phyloP scores from a whole-genome alignment of 2,888 invertebrate genomes.

The Galerucella pusilla region DNA sequence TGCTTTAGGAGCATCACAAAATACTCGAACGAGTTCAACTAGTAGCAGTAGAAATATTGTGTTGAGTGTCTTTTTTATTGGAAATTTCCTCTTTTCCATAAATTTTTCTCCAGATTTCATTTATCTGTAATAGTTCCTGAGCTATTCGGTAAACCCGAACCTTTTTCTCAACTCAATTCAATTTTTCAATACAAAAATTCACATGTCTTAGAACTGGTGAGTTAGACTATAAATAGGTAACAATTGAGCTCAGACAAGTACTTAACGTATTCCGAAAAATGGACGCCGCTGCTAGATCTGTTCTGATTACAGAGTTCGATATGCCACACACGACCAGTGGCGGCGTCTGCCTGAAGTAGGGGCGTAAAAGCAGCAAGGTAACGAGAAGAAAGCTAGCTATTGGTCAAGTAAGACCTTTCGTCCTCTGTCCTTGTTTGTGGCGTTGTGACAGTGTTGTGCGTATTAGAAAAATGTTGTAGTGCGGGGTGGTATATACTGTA shows the following conservation, averaged over 20 bases:
- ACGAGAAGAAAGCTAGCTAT: constrained; percentile 73
- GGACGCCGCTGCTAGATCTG: constrained; percentile 70
- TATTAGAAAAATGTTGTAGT: constrained; percentile 62
- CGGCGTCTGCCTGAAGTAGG: constrained; percentile 73
- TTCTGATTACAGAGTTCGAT: constrained; percentile 72
- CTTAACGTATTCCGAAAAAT: constrained; percentile 51
- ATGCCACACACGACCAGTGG: constrained; percentile 58
- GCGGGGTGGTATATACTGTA: constrained; percentile 51
- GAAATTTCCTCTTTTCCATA: too few species aligned
- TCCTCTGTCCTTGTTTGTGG: constrained; percentile 64
- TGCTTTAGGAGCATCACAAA: too few species aligned
- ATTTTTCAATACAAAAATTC: too few species aligned
- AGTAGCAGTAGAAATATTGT: too few species aligned
- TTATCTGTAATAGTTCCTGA: too few species aligned
- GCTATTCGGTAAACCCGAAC: too few species aligned
- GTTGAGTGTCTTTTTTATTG: too few species aligned
- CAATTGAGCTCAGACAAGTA: not conserved
- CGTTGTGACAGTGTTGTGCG: constrained; percentile 66
- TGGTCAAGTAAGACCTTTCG: constrained; percentile 65
- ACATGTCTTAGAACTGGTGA: too few species aligned
- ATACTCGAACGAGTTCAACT: too few species aligned
- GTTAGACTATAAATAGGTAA: not conserved
- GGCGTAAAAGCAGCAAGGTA: constrained; percentile 66
- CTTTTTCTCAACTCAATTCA: too few species aligned
- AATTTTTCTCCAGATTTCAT: too few species aligned